Conservation (phyloP, 1,140 invertebrate genomes). For the Cherax destructor region DNA sequence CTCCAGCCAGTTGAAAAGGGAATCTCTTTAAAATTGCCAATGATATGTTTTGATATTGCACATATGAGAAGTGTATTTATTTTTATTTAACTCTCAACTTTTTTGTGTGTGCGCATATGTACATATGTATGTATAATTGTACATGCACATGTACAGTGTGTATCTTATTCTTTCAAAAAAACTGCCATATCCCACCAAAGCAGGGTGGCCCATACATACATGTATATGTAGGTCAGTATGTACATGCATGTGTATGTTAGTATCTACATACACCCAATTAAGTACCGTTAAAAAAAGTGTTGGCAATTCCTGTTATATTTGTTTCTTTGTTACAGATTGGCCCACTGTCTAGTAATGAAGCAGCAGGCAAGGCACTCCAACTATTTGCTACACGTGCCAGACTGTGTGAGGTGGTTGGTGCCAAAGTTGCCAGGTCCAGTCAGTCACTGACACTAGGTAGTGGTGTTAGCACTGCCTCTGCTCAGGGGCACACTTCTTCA, state of each 20-base stretch:
- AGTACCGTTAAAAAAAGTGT: background rate
- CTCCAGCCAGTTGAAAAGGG: no score
- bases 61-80: no score
- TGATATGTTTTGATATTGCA: no score
- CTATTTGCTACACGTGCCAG: conserved; percentile 89
- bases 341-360: conserved; percentile 88
- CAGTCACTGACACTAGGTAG: conserved; percentile 83
- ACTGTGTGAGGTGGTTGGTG: conserved; percentile 85
- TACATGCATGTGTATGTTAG: background rate
- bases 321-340: conserved; percentile 78
- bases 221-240: background rate
- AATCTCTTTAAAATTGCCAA: no score
- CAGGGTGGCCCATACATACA: no score
- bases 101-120: no score
- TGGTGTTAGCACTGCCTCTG: conserved; percentile 86
- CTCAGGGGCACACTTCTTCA: conserved; percentile 89
- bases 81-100: no score
- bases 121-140: no score
- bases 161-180: no score
- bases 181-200: no score
- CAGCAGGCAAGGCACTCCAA: conserved; percentile 90
- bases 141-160: no score
- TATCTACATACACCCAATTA: background rate
- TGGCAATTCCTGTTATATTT: background rate
- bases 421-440: conserved; percentile 83